Percentiles rank a stretch among this genome's conserved stretches.
Conservation (phyloP, 2,797 vertebrate genomes). For the Trachurus trachurus region DNA sequence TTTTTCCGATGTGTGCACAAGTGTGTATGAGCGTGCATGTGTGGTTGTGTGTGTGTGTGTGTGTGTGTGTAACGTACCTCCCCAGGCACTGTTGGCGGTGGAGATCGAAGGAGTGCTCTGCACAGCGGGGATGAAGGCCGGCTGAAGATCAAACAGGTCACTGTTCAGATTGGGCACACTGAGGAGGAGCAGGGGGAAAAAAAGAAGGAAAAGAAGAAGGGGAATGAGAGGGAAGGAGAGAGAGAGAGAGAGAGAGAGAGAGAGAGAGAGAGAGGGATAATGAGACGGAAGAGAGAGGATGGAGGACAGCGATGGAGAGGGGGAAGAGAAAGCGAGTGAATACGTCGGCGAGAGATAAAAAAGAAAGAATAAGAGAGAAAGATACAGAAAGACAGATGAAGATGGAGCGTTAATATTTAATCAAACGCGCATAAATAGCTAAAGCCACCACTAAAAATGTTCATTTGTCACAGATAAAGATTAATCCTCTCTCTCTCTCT, state of each 20-base stretch:
- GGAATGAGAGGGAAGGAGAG: too few species aligned
- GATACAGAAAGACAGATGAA: conserved; percentile 32
- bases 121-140: conserved; percentile 91
- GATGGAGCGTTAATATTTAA: conserved; percentile 64
- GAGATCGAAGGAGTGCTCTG: conserved; percentile 90
- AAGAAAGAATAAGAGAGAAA: conserved; percentile 6
- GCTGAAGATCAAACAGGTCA: conserved; percentile 95
- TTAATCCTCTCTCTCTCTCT: conserved; percentile 20
- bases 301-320: background rate
- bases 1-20: background rate
- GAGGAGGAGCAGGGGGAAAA: conserved; percentile 15
- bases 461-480: conserved; percentile 66
- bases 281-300: background rate
- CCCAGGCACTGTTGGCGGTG: conserved; percentile 89
- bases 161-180: conserved; percentile 91
- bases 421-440: conserved; percentile 59
- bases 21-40: conserved; percentile 15
- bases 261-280: background rate
- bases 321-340: conserved; percentile 4
- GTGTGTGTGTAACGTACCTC: conserved; percentile 82
- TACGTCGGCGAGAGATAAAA: background rate
- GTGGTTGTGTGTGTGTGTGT: conserved; percentile 18
- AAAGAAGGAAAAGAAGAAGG: too few species aligned
- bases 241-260: background rate
- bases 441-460: conserved; percentile 58